Percentiles rank a stretch among this genome's conserved stretches.
These are phyloP conservation scores for Carpatolechia fugitivella DNA, from an alignment of 2,888 invertebrate genomes.

Conservation along the genomic window DNA sequence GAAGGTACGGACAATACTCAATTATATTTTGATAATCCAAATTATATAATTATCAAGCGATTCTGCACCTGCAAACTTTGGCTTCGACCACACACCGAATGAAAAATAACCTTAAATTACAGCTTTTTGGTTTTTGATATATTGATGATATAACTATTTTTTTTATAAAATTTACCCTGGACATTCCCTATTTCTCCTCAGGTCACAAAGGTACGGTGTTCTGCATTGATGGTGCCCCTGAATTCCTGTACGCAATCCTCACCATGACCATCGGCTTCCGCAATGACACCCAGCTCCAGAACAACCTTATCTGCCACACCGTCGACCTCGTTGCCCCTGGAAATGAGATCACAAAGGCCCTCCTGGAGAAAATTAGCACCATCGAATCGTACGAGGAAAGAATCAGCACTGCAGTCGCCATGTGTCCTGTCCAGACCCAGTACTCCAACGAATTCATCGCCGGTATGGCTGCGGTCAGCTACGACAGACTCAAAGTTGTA, in stretches of 20 bases:
- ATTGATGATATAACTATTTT: too few relatives aligned
- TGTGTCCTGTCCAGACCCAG: conserved; percentile 55
- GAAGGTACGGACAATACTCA: conserved; percentile 58
- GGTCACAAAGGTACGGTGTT: conserved; percentile 80
- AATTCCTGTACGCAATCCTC: conserved; percentile 80
- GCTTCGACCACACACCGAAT: too few relatives aligned
- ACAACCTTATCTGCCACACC: conserved; percentile 77
- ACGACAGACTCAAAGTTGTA: conserved; percentile 77
- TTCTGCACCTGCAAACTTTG: too few relatives aligned
- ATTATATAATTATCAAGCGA: too few relatives aligned
- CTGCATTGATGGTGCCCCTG: conserved; percentile 90
- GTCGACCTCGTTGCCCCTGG: conserved; percentile 72
- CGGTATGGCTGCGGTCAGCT: conserved; percentile 44
- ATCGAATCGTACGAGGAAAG: conserved; percentile 79
- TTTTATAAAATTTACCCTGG: too few relatives aligned
- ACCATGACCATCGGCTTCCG: conserved; percentile 65
- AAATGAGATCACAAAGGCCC: conserved; percentile 47
- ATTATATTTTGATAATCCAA: neutral
- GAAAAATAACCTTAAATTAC: too few relatives aligned
- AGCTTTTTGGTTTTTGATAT: too few relatives aligned
- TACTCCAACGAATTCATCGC: conserved; percentile 53
- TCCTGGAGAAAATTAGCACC: conserved; percentile 69
- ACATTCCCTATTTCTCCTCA: conserved; percentile 26
- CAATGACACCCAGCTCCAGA: conserved; percentile 75
- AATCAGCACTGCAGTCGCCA: conserved; percentile 66